A percentile compares a stretch with the other conserved stretches of the same genome.
phyloP scores from a whole-genome alignment of 2,888 invertebrate genomes.

The Charanyca ferruginea region DNA sequence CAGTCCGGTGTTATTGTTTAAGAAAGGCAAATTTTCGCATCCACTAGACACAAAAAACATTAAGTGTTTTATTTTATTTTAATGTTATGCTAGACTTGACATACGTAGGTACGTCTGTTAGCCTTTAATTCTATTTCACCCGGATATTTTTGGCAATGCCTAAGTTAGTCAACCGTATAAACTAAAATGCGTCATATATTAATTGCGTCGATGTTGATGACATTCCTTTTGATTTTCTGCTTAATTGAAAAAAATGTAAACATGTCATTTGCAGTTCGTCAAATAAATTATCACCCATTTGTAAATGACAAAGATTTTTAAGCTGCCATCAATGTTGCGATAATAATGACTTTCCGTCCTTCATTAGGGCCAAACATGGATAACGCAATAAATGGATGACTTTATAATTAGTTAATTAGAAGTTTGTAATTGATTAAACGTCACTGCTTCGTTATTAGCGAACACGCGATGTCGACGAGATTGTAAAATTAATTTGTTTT shows the following conservation, averaged over 20 bases:
- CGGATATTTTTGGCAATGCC: not conserved
- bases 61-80: not conserved
- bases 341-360: slow-evolving; percentile 30
- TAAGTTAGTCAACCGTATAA: not conserved
- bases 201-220: slow-evolving; percentile 3
- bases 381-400: slow-evolving; percentile 28
- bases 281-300: slow-evolving; percentile 4
- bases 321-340: slow-evolving; percentile 27
- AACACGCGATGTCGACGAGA: slow-evolving; percentile 43
- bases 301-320: not conserved
- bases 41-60: not conserved
- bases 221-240: slow-evolving; percentile 8
- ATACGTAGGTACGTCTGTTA: too few relatives aligned
- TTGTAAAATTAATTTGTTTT: slow-evolving; percentile 28
- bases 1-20: slow-evolving; percentile 11
- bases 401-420: slow-evolving; percentile 38
- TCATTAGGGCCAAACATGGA: slow-evolving; percentile 24
- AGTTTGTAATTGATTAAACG: slow-evolving; percentile 29
- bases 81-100: not conserved
- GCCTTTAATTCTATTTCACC: too few relatives aligned
- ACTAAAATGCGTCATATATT: not conserved
- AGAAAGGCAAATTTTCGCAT: slow-evolving; percentile 7
- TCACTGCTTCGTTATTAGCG: slow-evolving; percentile 30
- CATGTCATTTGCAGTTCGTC: slow-evolving; percentile 20
- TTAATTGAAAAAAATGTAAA: slow-evolving; percentile 15